A percentile compares a stretch with the other conserved stretches of the same genome.
phyloP scores from a whole-genome alignment of 2,888 invertebrate species.

The Lordiphosa andalusiaca region DNA sequence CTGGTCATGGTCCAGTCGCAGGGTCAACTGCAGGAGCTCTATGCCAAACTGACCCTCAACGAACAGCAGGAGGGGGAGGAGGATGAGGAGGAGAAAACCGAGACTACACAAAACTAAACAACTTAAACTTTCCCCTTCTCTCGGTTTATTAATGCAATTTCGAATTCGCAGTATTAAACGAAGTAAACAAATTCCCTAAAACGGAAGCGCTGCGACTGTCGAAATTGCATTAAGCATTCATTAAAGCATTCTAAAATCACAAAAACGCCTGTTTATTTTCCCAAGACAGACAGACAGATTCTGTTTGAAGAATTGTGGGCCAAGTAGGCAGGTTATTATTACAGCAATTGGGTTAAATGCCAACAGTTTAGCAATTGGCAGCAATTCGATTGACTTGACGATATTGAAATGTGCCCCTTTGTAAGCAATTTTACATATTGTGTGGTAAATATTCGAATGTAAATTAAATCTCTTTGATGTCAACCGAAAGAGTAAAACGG shows the following conservation, averaged over 20 bases:
- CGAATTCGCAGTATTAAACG: constrained; percentile 43
- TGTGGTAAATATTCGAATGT: no score
- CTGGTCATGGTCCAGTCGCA: constrained; percentile 41
- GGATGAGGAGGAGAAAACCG: background rate
- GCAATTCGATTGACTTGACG: no score
- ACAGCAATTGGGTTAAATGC: constrained; percentile 15
- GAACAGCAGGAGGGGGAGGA: background rate
- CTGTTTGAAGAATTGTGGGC: constrained; percentile 56
- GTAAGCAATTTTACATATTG: no score
- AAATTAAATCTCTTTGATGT: no score
- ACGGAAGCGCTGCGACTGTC: constrained; percentile 29
- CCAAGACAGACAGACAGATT: constrained; percentile 27
- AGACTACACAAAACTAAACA: background rate
- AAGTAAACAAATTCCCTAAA: constrained; percentile 51
- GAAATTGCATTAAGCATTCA: constrained; percentile 36
- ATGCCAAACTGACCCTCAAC: constrained; percentile 31
- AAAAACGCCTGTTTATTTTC: constrained; percentile 56
- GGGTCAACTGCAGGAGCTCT: constrained; percentile 41
- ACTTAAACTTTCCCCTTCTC: background rate
- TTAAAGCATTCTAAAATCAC: constrained; percentile 45
- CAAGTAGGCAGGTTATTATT: constrained; percentile 14
- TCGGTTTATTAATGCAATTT: constrained; percentile 21
- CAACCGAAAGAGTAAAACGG: no score
- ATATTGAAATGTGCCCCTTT: no score
- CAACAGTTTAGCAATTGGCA: constrained; percentile 8